phyloP scores from a whole-genome alignment of 2,888 invertebrate species.

The Lepidochrysops patricia region DNA sequence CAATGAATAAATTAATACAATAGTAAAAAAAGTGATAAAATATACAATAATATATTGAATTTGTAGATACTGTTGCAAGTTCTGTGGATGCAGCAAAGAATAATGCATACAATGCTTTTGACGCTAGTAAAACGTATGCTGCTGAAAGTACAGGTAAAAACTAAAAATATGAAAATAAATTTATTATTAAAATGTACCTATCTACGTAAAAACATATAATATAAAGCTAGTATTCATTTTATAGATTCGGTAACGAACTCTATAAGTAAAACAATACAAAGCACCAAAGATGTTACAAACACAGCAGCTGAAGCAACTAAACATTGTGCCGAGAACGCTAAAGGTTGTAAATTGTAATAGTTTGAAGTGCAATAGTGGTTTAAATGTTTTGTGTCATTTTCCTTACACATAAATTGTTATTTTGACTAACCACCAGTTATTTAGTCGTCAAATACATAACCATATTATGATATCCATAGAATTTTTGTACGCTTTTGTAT shows the following conservation, averaged over 20 bases:
- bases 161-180: constrained; percentile 16
- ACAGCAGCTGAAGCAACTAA: constrained; percentile 44
- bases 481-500: neutral
- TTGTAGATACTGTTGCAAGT: constrained; percentile 23
- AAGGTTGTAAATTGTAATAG: constrained; percentile 48
- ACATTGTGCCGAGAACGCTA: constrained; percentile 43
- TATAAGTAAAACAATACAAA: constrained; percentile 40
- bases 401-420: constrained; percentile 20
- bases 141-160: constrained; percentile 32
- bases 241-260: constrained; percentile 34
- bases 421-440: too few species aligned
- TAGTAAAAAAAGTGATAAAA: neutral
- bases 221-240: constrained; percentile 18
- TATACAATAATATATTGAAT: constrained; percentile 1
- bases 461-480: neutral
- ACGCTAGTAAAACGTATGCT: constrained; percentile 26
- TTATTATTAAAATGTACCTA: neutral
- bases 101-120: constrained; percentile 35
- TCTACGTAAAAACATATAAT: neutral
- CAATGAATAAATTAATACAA: too few species aligned
- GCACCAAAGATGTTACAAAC: constrained; percentile 42
- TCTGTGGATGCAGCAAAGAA: constrained; percentile 33
- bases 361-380: constrained; percentile 9
- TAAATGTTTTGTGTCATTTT: constrained; percentile 17
- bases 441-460: too few species aligned